Conservation (phyloP, 2,888 invertebrate species). For the Hyposoter dolosus region DNA sequence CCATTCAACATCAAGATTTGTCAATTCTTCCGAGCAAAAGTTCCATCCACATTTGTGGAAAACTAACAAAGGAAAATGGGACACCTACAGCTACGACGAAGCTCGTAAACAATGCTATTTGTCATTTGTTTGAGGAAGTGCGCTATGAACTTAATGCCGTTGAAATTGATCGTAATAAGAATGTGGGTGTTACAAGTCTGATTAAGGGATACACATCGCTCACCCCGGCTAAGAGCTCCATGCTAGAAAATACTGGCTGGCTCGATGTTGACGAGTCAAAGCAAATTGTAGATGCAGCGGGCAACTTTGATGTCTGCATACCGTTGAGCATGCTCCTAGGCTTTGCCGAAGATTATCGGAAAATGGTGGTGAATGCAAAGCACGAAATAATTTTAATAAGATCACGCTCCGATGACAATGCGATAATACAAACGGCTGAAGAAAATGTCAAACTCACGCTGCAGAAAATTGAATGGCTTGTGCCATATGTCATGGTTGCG, state of each 20-base stretch:
- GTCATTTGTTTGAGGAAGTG: no score
- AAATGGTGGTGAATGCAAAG: no score
- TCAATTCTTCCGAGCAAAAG: no score
- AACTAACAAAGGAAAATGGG: no score
- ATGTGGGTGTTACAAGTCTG: neutral
- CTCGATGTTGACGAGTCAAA: neutral
- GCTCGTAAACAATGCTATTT: no score
- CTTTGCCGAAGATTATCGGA: conserved; percentile 4
- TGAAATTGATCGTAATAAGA: conserved; percentile 4
- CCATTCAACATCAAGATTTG: no score
- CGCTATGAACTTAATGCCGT: no score
- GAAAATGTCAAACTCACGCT: neutral
- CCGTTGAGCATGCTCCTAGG: conserved; percentile 11
- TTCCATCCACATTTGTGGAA: no score
- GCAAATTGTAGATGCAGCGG: neutral
- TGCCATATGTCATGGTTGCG: no score
- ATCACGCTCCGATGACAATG: neutral
- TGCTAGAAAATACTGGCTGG: neutral
- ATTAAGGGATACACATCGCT: conserved; percentile 1
- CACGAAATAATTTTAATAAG: neutral
- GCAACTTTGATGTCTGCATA: conserved; percentile 10
- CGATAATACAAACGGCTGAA: neutral
- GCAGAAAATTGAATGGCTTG: no score
- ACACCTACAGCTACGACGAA: no score
- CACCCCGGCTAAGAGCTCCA: neutral